These are phyloP conservation scores for Grapholita molesta DNA, from an alignment of 1,140 invertebrate genomes.

Conservation along the genomic window DNA sequence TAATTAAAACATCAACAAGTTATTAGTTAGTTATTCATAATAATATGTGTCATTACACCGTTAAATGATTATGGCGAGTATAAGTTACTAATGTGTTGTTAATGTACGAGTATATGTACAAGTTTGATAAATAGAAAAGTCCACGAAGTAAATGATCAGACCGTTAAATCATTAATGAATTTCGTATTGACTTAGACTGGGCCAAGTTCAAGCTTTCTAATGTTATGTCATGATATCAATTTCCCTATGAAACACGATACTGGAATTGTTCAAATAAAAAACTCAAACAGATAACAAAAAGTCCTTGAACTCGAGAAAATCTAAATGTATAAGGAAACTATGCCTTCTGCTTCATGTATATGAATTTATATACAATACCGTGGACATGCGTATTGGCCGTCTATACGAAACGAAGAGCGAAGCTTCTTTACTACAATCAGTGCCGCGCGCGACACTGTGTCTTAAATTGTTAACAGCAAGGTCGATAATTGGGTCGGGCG, in stretches of 20 bases:
- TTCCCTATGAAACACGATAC: slow-evolving; percentile 27
- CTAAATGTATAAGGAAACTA: slow-evolving; percentile 73
- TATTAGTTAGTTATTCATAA: neutral
- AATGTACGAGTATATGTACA: neutral
- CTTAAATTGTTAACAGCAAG: slow-evolving; percentile 32
- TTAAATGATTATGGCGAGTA: too few relatives aligned
- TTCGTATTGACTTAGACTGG: neutral
- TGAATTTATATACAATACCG: slow-evolving; percentile 68
- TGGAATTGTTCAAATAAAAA: slow-evolving; percentile 32
- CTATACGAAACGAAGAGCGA: slow-evolving; percentile 66
- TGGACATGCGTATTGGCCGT: slow-evolving; percentile 77
- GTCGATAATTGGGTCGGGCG: slow-evolving; percentile 31
- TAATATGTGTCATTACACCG: neutral
- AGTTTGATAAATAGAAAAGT: neutral
- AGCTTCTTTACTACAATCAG: slow-evolving; percentile 60
- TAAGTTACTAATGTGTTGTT: neutral
- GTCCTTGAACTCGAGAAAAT: slow-evolving; percentile 75
- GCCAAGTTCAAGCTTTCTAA: neutral
- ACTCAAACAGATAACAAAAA: slow-evolving; percentile 60
- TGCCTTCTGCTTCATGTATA: slow-evolving; percentile 50
- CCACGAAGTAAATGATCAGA: neutral
- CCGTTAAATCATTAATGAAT: neutral
- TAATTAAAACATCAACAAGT: neutral
- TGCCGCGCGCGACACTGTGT: slow-evolving; percentile 35
- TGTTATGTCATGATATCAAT: slow-evolving; percentile 21